Base-by-base conservation (phyloP, 2,888 invertebrate genomes). In the Caprella mutica region DNA sequence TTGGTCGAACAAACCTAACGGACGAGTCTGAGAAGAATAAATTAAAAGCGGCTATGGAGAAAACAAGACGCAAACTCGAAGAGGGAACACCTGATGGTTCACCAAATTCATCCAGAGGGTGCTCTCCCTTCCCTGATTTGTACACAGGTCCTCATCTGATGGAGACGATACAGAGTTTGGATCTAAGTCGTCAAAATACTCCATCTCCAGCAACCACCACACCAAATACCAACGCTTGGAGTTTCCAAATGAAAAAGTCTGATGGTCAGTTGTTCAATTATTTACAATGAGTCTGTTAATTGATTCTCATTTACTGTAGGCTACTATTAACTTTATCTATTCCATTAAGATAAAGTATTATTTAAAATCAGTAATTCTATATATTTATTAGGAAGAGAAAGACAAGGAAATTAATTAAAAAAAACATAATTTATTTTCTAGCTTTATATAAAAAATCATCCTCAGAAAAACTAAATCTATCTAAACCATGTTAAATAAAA, bases 31-130 rank as follows among this genome's bases (percentile, higher is more conserved):
- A 83, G 68, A 84, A 86, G 65, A 81, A 84, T 68, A 83, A 84
- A 68, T 72, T 89, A 33, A 84, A 84, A 68, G 79, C 78, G 63
- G 88, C 88, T 2, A 88, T 89, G 77, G 81, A 82, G 8, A 84
- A 85, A 68, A 87, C 86, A 0, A 78, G 59, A 9, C 54, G 57
- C 24, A 59, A 44, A 35, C 59, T 63, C 59, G 63, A 63, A 27
- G 63, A 59, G 43, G 59, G 53, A 2, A 63, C 63, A 9, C 63
- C 63, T 8, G 63, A 63, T 33, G 55, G 55, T 4, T 63, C 63
- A 3, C 63, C 63, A n/a, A 51, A 54, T 19, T 63, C 63, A 21
- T 63, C 63, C 27, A 51, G 63, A 12, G 63, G 63, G 21, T 63
- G 63, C 52, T 59, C 59, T 3, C 63, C 63, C 19, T 63, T 52